Evolutionary conservation across 2,888 invertebrate genomes (phyloP).

Genomic region (Stenodema calcarata): DNA sequence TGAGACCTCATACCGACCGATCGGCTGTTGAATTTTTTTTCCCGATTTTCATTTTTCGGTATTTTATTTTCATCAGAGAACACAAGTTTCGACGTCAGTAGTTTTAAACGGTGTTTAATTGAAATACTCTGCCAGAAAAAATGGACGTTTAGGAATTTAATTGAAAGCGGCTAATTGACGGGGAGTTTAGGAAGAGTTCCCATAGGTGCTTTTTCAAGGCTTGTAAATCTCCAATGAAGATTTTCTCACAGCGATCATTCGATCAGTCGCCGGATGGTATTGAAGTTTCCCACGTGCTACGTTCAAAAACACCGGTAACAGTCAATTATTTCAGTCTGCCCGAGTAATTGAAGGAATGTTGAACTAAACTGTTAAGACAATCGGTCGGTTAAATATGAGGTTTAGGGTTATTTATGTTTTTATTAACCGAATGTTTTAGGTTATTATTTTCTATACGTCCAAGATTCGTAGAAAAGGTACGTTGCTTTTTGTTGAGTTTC

Average conservation of each 20-base stretch:
- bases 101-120: background rate
- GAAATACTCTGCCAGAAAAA: background rate
- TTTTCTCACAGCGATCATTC: background rate
- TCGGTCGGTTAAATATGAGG: background rate
- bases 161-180: background rate
- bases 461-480: no score
- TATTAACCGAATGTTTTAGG: no score
- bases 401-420: no score
- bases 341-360: background rate
- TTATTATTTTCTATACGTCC: no score
- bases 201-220: background rate
- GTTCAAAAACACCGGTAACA: background rate
- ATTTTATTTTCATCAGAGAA: background rate
- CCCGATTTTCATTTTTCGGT: background rate
- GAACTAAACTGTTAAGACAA: background rate
- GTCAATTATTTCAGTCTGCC: background rate
- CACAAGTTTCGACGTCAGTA: background rate
- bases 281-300: background rate
- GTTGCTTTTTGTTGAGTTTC: no score
- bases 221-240: background rate
- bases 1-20: background rate
- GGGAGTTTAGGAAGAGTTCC: background rate
- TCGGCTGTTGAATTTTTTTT: background rate
- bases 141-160: background rate
- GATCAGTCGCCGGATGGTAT: background rate